Percentiles rank a stretch among this genome's conserved stretches.
phyloP scores from a whole-genome alignment of 2,113 vertebrate species.

The Ranitomeya imitator region DNA sequence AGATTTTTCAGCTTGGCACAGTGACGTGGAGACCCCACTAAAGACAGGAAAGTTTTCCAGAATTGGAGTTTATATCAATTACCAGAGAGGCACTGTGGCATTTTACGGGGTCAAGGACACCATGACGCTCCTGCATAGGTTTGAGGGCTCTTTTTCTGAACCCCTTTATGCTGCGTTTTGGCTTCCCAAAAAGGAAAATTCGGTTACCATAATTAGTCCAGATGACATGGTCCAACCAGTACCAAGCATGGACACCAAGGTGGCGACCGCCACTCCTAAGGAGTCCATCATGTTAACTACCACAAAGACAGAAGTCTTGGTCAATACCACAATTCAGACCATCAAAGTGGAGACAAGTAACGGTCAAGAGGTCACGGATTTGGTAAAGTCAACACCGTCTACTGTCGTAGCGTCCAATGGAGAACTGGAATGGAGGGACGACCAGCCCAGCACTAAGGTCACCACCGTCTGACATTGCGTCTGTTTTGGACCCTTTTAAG shows the following conservation, averaged over 20 bases:
- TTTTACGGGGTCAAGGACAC: constrained; percentile 70
- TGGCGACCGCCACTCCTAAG: neutral
- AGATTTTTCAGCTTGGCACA: constrained; percentile 75
- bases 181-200: constrained; percentile 82
- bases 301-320: neutral
- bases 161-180: constrained; percentile 77
- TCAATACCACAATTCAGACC: constrained; percentile 28
- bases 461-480: neutral
- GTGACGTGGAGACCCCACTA: constrained; percentile 67
- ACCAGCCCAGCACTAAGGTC: neutral
- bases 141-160: constrained; percentile 74
- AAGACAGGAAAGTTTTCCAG: constrained; percentile 65
- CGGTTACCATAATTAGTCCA: constrained; percentile 63
- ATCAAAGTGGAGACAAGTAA: neutral
- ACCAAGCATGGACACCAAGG: neutral
- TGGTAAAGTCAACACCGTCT: neutral
- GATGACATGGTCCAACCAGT: constrained; percentile 52
- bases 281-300: neutral
- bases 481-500: neutral
- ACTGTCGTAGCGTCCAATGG: neutral
- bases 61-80: constrained; percentile 73
- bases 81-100: constrained; percentile 66
- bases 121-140: constrained; percentile 71
- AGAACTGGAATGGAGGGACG: neutral
- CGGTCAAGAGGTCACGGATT: neutral